Evolutionary conservation across 2,113 vertebrate genomes (phyloP).

Genomic region (Notothenia coriiceps): DNA sequence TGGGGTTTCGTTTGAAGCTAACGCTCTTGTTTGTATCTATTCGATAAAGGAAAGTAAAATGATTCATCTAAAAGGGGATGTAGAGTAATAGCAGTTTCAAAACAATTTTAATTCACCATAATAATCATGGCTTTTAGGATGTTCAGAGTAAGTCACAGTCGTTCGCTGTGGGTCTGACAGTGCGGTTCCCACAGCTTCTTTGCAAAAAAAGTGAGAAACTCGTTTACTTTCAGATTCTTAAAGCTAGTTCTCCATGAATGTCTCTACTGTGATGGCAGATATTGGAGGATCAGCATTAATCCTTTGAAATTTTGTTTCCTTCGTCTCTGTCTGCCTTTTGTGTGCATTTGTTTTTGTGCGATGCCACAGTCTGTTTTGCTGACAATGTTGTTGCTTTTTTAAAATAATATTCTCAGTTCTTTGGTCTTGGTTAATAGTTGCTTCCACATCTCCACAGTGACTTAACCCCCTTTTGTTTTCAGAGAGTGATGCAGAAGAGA

Average conservation of each 20-base stretch:
- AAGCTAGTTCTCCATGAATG: not conserved
- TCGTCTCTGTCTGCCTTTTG: constrained; percentile 33
- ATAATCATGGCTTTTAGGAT: not conserved
- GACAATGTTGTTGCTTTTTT: not conserved
- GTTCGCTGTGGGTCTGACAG: not conserved
- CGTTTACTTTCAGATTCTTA: not conserved
- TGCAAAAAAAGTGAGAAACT: not conserved
- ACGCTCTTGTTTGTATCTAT: not conserved
- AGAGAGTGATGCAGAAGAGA: constrained; percentile 70
- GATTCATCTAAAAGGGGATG: not conserved
- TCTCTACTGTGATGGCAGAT: not conserved
- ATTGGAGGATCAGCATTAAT: not conserved
- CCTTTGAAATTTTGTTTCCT: constrained; percentile 7
- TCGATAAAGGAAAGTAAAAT: not conserved
- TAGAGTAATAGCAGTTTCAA: not conserved
- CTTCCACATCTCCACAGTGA: constrained; percentile 39
- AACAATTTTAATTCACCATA: not conserved
- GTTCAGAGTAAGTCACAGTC: constrained; percentile 2
- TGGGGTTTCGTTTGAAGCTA: not conserved
- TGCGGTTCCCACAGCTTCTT: not conserved
- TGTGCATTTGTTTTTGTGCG: constrained; percentile 42
- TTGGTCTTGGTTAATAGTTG: constrained; percentile 29
- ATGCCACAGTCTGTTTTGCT: constrained; percentile 31
- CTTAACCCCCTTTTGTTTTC: constrained; percentile 80
- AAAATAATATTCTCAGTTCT: not conserved